phyloP scores from a whole-genome alignment of 2,888 invertebrate genomes.

The Mesoligia furuncula region DNA sequence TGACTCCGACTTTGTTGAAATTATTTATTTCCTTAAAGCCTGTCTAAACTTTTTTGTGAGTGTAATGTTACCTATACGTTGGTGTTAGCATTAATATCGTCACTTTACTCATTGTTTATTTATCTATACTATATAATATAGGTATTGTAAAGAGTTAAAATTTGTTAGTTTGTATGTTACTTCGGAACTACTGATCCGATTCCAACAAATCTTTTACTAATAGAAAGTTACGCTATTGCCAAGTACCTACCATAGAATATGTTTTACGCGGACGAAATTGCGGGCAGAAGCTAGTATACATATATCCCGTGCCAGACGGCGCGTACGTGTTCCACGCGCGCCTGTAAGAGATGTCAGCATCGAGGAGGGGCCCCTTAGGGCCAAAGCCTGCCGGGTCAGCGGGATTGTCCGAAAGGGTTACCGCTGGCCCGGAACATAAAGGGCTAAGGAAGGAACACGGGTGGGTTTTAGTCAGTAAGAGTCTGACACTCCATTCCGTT shows the following conservation, averaged over 20 bases:
- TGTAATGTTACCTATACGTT: conserved; percentile 55
- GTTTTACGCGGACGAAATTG: background rate
- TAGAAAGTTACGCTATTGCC: background rate
- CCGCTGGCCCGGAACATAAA: too few relatives aligned
- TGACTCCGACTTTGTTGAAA: conserved; percentile 64
- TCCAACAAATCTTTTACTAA: background rate
- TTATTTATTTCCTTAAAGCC: conserved; percentile 65
- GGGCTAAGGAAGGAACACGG: too few relatives aligned
- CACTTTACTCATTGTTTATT: conserved; percentile 13
- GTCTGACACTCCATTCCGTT: too few relatives aligned
- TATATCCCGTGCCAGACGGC: too few relatives aligned
- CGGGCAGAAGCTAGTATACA: background rate
- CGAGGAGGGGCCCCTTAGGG: too few relatives aligned
- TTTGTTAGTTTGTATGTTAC: background rate
- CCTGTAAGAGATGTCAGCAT: too few relatives aligned
- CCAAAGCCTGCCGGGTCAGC: too few relatives aligned
- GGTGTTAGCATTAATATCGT: conserved; percentile 52
- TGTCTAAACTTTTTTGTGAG: conserved; percentile 54
- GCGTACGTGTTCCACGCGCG: too few relatives aligned
- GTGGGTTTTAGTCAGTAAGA: too few relatives aligned
- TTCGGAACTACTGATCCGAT: background rate
- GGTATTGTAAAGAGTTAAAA: background rate
- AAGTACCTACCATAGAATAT: background rate
- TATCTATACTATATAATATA: background rate
- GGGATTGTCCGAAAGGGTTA: too few relatives aligned